These are phyloP conservation scores for Athetis lepigone DNA, from an alignment of 2,888 invertebrate species.

Conservation along the genomic window DNA sequence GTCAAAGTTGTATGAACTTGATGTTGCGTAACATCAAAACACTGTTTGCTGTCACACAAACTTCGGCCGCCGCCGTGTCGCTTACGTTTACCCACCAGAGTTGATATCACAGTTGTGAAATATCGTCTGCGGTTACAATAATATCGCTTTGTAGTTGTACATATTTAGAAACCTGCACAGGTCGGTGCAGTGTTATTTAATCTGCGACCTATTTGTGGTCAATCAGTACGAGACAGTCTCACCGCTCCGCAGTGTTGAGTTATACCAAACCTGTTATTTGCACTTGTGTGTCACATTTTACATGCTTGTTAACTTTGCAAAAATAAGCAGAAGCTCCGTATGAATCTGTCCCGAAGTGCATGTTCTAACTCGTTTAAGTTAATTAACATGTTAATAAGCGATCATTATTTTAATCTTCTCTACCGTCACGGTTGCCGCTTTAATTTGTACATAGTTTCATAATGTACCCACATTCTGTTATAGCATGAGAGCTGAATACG, in stretches of 20 bases:
- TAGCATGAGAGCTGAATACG: slow-evolving; percentile 64
- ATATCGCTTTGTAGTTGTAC: slow-evolving; percentile 84
- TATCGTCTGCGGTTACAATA: slow-evolving; percentile 83
- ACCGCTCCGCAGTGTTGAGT: slow-evolving; percentile 60
- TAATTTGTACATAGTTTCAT: slow-evolving; percentile 74
- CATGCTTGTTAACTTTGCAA: slow-evolving; percentile 45
- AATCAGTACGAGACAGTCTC: slow-evolving; percentile 74
- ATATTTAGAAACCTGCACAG: slow-evolving; percentile 87
- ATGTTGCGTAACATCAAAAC: slow-evolving; percentile 51
- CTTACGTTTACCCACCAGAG: slow-evolving; percentile 58
- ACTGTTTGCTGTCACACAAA: slow-evolving; percentile 42
- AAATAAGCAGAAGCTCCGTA: slow-evolving; percentile 51
- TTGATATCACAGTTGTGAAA: slow-evolving; percentile 78
- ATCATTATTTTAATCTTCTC: slow-evolving; percentile 79
- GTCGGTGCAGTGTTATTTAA: slow-evolving; percentile 85
- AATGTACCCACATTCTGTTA: slow-evolving; percentile 65
- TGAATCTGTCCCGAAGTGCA: slow-evolving; percentile 47
- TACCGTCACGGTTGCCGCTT: slow-evolving; percentile 78
- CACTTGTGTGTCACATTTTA: slow-evolving; percentile 47
- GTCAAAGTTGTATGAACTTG: slow-evolving; percentile 40
- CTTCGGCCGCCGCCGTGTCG: slow-evolving; percentile 60
- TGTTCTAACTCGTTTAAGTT: slow-evolving; percentile 71
- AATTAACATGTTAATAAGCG: slow-evolving; percentile 81
- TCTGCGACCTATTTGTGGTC: slow-evolving; percentile 89
- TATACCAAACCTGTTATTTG: slow-evolving; percentile 67